These are phyloP conservation scores for Nemoura dubitans DNA, from an alignment of 2,888 invertebrate genomes.

Conservation along the genomic window DNA sequence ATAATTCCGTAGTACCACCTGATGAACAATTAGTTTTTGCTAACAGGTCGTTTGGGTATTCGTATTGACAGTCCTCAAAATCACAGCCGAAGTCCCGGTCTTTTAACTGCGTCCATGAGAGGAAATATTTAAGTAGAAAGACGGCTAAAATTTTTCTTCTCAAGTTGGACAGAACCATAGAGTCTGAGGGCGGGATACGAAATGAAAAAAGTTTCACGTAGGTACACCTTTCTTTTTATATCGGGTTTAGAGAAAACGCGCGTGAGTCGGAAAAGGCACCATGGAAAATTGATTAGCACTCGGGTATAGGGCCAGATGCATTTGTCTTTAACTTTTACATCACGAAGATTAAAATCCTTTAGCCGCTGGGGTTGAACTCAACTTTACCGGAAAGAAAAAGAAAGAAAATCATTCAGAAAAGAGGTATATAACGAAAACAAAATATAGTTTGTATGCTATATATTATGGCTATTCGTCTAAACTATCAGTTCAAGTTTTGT, in stretches of 20 bases:
- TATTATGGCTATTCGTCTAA: too few species aligned
- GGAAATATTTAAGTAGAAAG: not conserved
- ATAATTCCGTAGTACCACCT: too few species aligned
- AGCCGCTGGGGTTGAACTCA: not conserved
- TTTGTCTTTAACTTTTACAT: constrained; percentile 7
- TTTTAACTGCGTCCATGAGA: too few species aligned
- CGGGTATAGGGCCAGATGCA: not conserved
- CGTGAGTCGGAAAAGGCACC: not conserved
- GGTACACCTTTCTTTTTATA: not conserved
- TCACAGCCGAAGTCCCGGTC: too few species aligned
- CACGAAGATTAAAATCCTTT: not conserved
- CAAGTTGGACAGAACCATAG: too few species aligned
- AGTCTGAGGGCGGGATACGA: not conserved
- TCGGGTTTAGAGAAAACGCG: not conserved
- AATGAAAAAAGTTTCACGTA: constrained; percentile 12
- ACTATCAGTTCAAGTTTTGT: not conserved
- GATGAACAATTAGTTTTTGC: too few species aligned
- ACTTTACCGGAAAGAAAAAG: not conserved
- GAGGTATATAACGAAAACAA: too few species aligned
- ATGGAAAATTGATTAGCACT: not conserved
- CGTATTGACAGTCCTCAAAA: too few species aligned
- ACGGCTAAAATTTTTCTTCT: too few species aligned
- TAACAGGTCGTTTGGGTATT: too few species aligned
- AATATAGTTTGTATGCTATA: too few species aligned
- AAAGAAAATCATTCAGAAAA: too few species aligned